Evolutionary conservation across 2,113 vertebrate species (phyloP).

Genomic region (Irena cyanogastra): DNA sequence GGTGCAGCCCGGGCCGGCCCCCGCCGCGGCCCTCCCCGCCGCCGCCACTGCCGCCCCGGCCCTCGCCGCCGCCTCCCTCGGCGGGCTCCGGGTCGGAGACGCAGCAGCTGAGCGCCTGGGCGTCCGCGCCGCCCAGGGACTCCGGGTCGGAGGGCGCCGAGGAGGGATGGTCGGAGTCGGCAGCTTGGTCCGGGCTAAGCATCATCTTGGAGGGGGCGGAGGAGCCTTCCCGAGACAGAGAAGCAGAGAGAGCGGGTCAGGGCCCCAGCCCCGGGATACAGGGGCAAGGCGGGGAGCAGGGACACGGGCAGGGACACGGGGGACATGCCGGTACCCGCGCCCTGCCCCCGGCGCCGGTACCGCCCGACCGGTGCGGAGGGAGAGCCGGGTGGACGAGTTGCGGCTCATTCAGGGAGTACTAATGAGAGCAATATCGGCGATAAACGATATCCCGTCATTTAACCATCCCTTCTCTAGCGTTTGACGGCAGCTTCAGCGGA

Average conservation of each 20-base stretch:
- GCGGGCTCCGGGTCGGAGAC: constrained; percentile 80
- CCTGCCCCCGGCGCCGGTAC: background rate
- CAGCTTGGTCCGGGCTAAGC: constrained; percentile 84
- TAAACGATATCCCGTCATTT: background rate
- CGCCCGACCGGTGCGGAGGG: background rate
- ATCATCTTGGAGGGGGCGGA: constrained; percentile 83
- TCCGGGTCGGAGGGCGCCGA: constrained; percentile 84
- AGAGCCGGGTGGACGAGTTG: background rate
- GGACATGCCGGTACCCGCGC: background rate
- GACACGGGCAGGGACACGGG: background rate
- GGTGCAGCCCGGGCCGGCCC: constrained; percentile 58
- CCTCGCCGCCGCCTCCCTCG: constrained; percentile 74
- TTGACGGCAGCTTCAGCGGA: background rate
- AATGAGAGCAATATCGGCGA: background rate
- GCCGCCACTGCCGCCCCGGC: constrained; percentile 69
- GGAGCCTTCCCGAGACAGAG: constrained; percentile 29
- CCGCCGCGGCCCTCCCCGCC: constrained; percentile 37
- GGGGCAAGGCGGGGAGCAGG: background rate
- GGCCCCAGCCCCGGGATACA: background rate
- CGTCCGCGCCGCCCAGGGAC: constrained; percentile 79
- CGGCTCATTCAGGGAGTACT: background rate
- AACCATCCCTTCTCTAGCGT: background rate
- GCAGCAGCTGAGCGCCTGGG: constrained; percentile 69
- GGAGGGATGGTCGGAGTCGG: constrained; percentile 82
- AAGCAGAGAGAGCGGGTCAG: background rate